Base-by-base conservation (phyloP, 1,140 invertebrate species). In the Mercenaria mercenaria region DNA sequence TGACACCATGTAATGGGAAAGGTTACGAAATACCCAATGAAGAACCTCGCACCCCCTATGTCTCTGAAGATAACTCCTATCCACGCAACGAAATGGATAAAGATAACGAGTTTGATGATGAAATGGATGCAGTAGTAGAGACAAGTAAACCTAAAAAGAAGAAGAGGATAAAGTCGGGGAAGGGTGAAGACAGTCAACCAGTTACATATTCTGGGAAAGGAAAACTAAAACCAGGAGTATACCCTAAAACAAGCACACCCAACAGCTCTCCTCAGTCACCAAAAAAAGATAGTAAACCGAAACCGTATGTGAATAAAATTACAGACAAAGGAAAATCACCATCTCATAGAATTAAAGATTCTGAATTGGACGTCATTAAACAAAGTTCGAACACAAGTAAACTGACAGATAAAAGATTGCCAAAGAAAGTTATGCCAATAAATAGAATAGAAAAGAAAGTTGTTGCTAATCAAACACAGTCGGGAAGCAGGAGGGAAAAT, bases 201-300 rank as follows among this genome's bases (percentile, higher is more conserved):
- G 34, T 8, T 13, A 4, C 11, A 39, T 1, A 37, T 72, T 72
- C 67, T n/a, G 47, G 32, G 8, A 79, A 79, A 79, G 29, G 11
- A 13, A 79, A 56, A 56, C 4, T 47, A 29, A 34, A 26, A 18
- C 43, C 41, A 10, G 74, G 74, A 29, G 47, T n/a, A 15, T 79
- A 79, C 26, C 88, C 88, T 72, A 76, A 59, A 56, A 89, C 88
- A 20, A 89, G 88, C 52, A 89, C 88, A 23, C 88, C 88, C 41
- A 89, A 76, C 15, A 56, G 61, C 29, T 89, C 80, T 20, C 88
- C 88, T n/a, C 23, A 47, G n/a, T 89, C 80, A 43, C 67, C 69
- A 41, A 89, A 18, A 72, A 72, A 37, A 29, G 37, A 26, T 32
- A 37, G 39, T n/a, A 56, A 52, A 37, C 47, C 39, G 34, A 41